Evolutionary conservation across 2,888 invertebrate genomes (phyloP).

Genomic region (Pomacea canaliculata): DNA sequence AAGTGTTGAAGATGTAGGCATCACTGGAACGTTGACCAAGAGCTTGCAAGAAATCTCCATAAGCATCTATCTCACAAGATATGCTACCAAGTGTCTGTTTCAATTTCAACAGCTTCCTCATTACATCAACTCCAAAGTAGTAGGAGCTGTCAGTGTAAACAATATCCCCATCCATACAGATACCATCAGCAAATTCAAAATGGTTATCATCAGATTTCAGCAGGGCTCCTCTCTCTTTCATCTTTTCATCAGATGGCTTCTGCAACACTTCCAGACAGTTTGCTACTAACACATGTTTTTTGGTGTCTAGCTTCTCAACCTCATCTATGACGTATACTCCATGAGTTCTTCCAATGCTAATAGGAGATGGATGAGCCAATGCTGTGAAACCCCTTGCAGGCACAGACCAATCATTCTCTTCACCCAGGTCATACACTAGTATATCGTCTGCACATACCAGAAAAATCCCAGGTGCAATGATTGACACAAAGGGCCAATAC

Average conservation of each 20-base stretch:
- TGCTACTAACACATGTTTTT: conserved; percentile 45
- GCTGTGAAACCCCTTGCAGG: conserved; percentile 68
- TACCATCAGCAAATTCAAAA: conserved; percentile 44
- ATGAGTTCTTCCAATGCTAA: conserved; percentile 69
- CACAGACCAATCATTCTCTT: conserved; percentile 49
- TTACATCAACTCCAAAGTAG: conserved; percentile 68
- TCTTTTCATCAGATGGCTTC: conserved; percentile 68
- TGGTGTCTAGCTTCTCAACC: conserved; percentile 40
- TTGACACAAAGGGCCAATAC: conserved; percentile 68
- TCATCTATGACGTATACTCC: conserved; percentile 71
- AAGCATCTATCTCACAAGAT: conserved; percentile 71
- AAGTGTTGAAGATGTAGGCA: conserved; percentile 60
- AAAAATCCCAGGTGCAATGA: conserved; percentile 70
- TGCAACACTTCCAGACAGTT: conserved; percentile 70
- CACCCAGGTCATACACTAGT: conserved; percentile 62
- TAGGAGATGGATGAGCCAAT: conserved; percentile 70
- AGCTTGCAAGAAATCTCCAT: conserved; percentile 71
- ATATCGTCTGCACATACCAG: conserved; percentile 71
- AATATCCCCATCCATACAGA: conserved; percentile 41
- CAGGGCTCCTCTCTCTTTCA: conserved; percentile 67
- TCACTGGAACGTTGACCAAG: conserved; percentile 63
- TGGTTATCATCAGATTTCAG: conserved; percentile 37
- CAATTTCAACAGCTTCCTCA: conserved; percentile 63
- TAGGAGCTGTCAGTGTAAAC: conserved; percentile 72
- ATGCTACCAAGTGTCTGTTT: conserved; percentile 59